Percentiles rank a stretch among this genome's conserved stretches.
These are phyloP conservation scores for Hydriomena furcata DNA, from an alignment of 2,888 invertebrate species.

Conservation along the genomic window DNA sequence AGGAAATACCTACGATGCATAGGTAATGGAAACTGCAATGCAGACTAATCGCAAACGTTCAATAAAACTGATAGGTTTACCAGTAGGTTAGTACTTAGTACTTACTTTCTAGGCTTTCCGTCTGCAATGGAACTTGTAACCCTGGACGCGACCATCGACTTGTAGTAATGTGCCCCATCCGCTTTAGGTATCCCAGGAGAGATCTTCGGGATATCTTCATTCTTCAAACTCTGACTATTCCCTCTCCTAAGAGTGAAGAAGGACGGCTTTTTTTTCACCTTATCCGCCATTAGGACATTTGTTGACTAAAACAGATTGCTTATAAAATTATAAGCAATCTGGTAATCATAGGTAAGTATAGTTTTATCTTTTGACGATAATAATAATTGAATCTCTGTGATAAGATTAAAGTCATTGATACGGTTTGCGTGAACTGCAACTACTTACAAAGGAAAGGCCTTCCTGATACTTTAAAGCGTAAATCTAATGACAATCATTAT, in stretches of 20 bases:
- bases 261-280: conserved; percentile 62
- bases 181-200: conserved; percentile 20
- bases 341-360: too few relatives aligned
- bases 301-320: conserved; percentile 35
- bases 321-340: conserved; percentile 37
- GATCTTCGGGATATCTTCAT: conserved; percentile 36
- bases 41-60: conserved; percentile 17
- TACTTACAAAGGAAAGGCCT: too few relatives aligned
- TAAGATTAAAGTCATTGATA: conserved; percentile 23
- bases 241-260: conserved; percentile 67
- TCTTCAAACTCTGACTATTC: conserved; percentile 50
- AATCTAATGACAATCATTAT: too few relatives aligned
- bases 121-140: conserved; percentile 44
- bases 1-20: too few relatives aligned
- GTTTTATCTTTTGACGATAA: conserved; percentile 27
- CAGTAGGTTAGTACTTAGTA: conserved; percentile 30
- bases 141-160: conserved; percentile 38
- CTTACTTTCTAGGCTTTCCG: conserved; percentile 60
- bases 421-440: not conserved
- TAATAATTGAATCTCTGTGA: conserved; percentile 29
- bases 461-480: too few relatives aligned
- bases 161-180: conserved; percentile 35
- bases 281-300: conserved; percentile 61
- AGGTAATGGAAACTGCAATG: not conserved
- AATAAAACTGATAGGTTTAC: conserved; percentile 36